These are phyloP conservation scores for Hybos culiciformis DNA, from an alignment of 2,888 invertebrate species.

Conservation along the genomic window DNA sequence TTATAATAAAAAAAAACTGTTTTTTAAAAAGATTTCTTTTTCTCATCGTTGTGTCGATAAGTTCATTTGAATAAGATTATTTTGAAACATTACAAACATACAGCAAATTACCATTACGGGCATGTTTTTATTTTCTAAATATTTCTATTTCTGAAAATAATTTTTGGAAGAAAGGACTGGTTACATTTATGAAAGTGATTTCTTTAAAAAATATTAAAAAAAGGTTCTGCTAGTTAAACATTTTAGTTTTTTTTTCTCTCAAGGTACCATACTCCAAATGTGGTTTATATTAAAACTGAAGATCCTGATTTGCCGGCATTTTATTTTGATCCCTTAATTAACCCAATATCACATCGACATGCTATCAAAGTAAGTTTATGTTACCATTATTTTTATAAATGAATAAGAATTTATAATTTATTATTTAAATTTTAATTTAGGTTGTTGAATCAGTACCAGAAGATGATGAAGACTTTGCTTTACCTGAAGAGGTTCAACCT, in stretches of 20 bases:
- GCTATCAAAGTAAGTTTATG: conserved; percentile 52
- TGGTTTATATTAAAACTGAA: conserved; percentile 99
- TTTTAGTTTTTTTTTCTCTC: conserved; percentile 16
- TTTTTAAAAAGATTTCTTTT: too few relatives aligned
- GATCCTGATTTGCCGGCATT: conserved; percentile 99
- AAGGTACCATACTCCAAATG: conserved; percentile 98
- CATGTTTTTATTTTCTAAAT: not conserved
- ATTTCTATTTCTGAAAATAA: not conserved
- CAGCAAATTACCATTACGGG: not conserved
- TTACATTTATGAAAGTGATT: not conserved
- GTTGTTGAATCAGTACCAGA: conserved; percentile 76
- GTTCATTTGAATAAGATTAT: too few relatives aligned
- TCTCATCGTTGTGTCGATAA: too few relatives aligned
- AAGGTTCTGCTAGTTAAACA: not conserved
- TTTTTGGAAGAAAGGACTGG: conserved; percentile 2
- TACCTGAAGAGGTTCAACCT: conserved; percentile 82
- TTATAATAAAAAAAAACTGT: too few relatives aligned
- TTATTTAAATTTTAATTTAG: conserved; percentile 22
- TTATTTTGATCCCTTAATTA: conserved; percentile 98
- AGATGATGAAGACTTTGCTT: conserved; percentile 85
- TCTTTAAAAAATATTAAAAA: too few relatives aligned
- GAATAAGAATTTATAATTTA: not conserved
- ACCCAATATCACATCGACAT: conserved; percentile 94
- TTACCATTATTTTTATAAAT: too few relatives aligned
- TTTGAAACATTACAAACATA: too few relatives aligned